Conservation (phyloP, 2,888 invertebrate species). For the Caenorhabditis sp. region DNA sequence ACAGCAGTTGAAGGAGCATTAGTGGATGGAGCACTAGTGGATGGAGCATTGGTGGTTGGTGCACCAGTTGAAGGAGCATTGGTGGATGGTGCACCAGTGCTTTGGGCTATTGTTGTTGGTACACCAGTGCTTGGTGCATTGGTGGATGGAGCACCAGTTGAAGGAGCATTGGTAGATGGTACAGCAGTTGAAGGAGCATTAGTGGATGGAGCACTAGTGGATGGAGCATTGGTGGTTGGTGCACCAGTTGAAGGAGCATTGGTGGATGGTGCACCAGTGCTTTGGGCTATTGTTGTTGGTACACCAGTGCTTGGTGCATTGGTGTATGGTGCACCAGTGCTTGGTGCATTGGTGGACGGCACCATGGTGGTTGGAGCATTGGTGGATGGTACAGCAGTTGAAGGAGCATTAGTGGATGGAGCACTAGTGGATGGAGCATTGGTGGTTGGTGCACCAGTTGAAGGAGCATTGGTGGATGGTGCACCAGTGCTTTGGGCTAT, state of each 20-base stretch:
- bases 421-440: too few species aligned
- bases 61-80: not conserved
- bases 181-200: too few species aligned
- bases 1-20: not conserved
- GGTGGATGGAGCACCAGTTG: not conserved
- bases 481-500: not conserved
- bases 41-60: not conserved
- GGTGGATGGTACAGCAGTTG: too few species aligned
- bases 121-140: not conserved
- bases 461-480: conserved; percentile 9
- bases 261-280: not conserved
- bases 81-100: not conserved
- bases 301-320: conserved; percentile 2
- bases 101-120: not conserved
- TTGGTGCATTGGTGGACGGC: not conserved
- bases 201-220: not conserved
- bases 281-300: not conserved
- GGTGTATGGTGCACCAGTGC: conserved; percentile 7
- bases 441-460: conserved; percentile 14
- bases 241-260: not conserved
- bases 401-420: not conserved
- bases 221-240: not conserved
- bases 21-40: not conserved
- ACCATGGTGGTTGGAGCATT: too few species aligned
- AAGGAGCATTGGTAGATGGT: too few species aligned